phyloP scores from a whole-genome alignment of 2,888 invertebrate genomes.

The Bombylius major region DNA sequence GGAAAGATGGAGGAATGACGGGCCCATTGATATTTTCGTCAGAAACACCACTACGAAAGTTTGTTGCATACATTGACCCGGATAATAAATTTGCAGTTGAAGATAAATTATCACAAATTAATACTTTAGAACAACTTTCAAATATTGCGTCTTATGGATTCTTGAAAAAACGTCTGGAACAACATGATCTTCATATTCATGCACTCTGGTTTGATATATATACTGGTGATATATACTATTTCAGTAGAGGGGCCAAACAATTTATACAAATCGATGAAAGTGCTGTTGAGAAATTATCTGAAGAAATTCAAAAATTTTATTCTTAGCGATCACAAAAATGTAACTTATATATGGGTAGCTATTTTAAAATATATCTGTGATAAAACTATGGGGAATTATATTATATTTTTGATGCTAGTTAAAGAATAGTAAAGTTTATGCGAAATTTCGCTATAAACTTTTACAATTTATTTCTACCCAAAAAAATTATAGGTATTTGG shows the following conservation, averaged over 20 bases:
- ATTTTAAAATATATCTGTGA: neutral
- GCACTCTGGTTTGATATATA: slow-evolving; percentile 98
- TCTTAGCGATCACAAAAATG: slow-evolving; percentile 38
- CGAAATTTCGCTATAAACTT: too few species aligned
- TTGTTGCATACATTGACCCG: slow-evolving; percentile 89
- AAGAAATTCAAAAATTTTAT: slow-evolving; percentile 69
- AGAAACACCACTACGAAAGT: slow-evolving; percentile 75
- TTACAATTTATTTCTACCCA: too few species aligned
- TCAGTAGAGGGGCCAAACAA: slow-evolving; percentile 72
- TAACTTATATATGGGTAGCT: too few species aligned
- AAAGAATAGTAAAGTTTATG: too few species aligned
- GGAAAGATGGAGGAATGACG: slow-evolving; percentile 43
- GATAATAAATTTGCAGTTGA: slow-evolving; percentile 76
- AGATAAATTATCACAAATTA: slow-evolving; percentile 91
- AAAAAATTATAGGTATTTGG: too few species aligned
- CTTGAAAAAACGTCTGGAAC: slow-evolving; percentile 65
- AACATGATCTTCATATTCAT: slow-evolving; percentile 74
- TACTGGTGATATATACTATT: slow-evolving; percentile 90
- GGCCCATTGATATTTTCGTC: slow-evolving; percentile 75
- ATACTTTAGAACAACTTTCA: slow-evolving; percentile 82
- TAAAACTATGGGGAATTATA: neutral
- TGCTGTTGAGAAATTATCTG: slow-evolving; percentile 57
- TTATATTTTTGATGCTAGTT: neutral
- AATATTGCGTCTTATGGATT: slow-evolving; percentile 89
- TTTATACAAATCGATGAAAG: slow-evolving; percentile 80